Evolutionary conservation across 2,797 vertebrate species (phyloP), one percentile per base, ranked within the genome.

Genomic region (Sebastes alutus): DNA sequence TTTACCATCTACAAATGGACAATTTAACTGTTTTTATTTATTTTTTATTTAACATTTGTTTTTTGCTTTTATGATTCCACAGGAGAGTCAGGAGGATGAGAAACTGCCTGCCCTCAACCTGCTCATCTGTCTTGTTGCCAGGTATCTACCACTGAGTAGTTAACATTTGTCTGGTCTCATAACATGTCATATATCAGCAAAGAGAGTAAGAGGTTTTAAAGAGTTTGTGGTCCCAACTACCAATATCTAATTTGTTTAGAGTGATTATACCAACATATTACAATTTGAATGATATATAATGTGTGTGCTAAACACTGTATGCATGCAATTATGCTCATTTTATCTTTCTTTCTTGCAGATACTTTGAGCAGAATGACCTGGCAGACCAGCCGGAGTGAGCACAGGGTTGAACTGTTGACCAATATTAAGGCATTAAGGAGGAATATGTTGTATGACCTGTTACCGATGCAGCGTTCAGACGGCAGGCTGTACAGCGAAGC

Each of bases 41-140:
- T 35, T 35, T 35, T 35, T 12, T 35, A 35, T 35, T 35, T 12
- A 35, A 12, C 4, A 14, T 38, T 38, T 33, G 32, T 25, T 42
- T 16, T 52, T 20, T 52, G 18, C 18, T 70, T 35, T 56, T 27
- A 14, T 82, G n/a, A 32, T 30, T 77, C 27, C 27, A 83, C 91
- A 99, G 98, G 96, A 96, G 73, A 97, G 85, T 91, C 96, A 94
- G 90, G 97, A 97, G 29, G 97, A 99, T 65, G 97, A 98, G 73
- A 95, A 95, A 16, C 94, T 99, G 75, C 97, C 98, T 74, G 97
- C 98, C 74, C 95, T 99, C 84, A 99, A 99, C 90, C 93, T 99
- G 86, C 95, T 99, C 70, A 99, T 99, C 93, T 99, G 99, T 92
- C 96, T 99, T 83, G 98, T 99, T 95, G 97, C 97, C 91, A 98